Base-by-base conservation (phyloP, 2,797 vertebrate genomes). In the Ctenochaetus hawaiiensis region DNA sequence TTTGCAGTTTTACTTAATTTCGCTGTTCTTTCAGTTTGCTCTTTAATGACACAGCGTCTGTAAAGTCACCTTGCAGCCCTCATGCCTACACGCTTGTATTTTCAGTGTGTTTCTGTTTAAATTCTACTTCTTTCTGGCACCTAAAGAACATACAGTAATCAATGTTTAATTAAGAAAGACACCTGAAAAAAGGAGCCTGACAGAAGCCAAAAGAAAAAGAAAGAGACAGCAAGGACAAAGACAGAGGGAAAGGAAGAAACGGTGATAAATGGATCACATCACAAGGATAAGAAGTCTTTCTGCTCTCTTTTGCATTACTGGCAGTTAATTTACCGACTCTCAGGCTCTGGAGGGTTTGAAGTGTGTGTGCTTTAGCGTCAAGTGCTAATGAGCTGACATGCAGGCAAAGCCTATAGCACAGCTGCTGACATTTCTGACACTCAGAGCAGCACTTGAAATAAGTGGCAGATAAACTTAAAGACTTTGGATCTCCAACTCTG, bases 331-430 rank as follows among this genome's bases (percentile, higher is more conserved):
- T 71, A 60, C 62, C 44, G 47, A 44, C 78, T 86, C 58, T 39
- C 8, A 1, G 59, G 63, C 62, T 79, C 52, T 74, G 7, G 60
- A 45, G 64, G 41, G 64, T 75, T 84, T 76, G 60, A 82, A 77
- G 77, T 73, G 66, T 67, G 58, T 72, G 66, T 54, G 44, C 73
- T 75, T 87, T 81, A 66, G 72, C 39, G 57, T 77, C 56, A 23
- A 69, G 37, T 17, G 60, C 37, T 82, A 87, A 91, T 80, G 84
- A 87, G 80, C 80, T 69, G 86, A 84, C 65, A 67, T 71, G 39
- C 67, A 51, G 30, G 72, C 75, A 65, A 53, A 83, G 78, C 78
- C 69, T 66, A 47, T 1, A 67, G 60, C 70, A 62, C 75, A 77
- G 66, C 81, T 11, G 57, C 67, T 81, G 88, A 86, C 78, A 84